Evolutionary conservation across 2,113 vertebrate genomes (phyloP).

Genomic region (Dryoscopus gambensis): DNA sequence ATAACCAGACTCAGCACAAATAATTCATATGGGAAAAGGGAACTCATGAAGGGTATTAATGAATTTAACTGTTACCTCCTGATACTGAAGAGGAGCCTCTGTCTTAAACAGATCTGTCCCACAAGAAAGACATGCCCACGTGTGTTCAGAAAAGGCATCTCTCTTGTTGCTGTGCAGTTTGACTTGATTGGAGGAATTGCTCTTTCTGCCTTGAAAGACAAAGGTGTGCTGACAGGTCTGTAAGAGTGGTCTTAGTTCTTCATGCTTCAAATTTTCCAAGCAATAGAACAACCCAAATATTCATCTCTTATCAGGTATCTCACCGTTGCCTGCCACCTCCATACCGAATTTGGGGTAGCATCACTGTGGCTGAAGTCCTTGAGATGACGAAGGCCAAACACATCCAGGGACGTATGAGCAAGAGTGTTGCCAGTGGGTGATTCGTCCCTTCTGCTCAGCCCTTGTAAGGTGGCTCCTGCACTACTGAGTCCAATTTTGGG

Average conservation of each 20-base stretch:
- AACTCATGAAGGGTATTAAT: background rate
- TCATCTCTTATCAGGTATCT: background rate
- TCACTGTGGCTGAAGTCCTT: background rate
- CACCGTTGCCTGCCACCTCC: background rate
- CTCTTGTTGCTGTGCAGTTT: background rate
- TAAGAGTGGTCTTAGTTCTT: background rate
- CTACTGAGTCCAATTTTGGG: background rate
- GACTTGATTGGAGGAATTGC: background rate
- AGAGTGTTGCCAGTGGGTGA: background rate
- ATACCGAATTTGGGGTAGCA: background rate
- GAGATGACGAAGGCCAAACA: background rate
- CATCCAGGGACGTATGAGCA: background rate
- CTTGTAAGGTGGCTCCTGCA: background rate
- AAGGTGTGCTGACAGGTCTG: background rate
- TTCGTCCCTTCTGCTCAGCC: background rate
- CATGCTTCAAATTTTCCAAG: background rate
- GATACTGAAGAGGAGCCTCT: background rate
- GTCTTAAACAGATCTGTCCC: background rate
- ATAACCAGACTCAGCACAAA: constrained; percentile 23
- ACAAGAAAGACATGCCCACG: background rate
- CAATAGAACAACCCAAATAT: background rate
- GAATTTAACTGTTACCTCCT: background rate
- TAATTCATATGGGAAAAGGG: background rate
- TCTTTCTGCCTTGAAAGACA: background rate
- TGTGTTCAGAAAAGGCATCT: background rate